Conservation (phyloP, 2,113 vertebrate species). For the Callorhinus ursinus region DNA sequence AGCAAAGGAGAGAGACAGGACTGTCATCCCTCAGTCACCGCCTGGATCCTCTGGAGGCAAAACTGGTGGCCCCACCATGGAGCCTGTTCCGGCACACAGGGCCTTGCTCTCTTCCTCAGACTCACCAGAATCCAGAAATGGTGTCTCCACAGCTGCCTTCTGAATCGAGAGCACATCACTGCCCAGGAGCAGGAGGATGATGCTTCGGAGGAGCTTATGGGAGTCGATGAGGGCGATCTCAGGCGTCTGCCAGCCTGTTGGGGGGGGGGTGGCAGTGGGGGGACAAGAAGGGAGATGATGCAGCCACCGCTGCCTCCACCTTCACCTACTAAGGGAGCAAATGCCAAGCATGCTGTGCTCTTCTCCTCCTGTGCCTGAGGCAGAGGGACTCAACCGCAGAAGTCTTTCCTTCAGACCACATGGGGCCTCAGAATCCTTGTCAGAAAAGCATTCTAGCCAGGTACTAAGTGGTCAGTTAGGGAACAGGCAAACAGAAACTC, state of each 20-base stretch:
- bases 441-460: neutral
- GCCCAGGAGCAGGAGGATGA: conserved; percentile 90
- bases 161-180: conserved; percentile 84
- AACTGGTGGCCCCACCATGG: neutral
- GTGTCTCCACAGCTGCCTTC: conserved; percentile 65
- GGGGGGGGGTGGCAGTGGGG: neutral
- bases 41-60: neutral
- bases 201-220: conserved; percentile 92
- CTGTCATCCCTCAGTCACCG: no score
- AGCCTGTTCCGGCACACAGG: neutral
- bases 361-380: neutral
- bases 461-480: neutral
- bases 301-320: neutral
- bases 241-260: conserved; percentile 88
- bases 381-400: neutral
- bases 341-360: neutral
- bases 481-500: neutral
- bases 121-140: conserved; percentile 90
- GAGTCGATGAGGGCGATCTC: conserved; percentile 89
- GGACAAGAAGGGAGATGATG: rapidly evolving
- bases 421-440: conserved; percentile 17
- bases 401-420: neutral
- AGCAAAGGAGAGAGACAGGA: neutral
- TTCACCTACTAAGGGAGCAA: neutral
- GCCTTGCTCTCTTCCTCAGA: neutral